phyloP scores from a whole-genome alignment of 1,140 invertebrate genomes.

The Wasmannia auropunctata region DNA sequence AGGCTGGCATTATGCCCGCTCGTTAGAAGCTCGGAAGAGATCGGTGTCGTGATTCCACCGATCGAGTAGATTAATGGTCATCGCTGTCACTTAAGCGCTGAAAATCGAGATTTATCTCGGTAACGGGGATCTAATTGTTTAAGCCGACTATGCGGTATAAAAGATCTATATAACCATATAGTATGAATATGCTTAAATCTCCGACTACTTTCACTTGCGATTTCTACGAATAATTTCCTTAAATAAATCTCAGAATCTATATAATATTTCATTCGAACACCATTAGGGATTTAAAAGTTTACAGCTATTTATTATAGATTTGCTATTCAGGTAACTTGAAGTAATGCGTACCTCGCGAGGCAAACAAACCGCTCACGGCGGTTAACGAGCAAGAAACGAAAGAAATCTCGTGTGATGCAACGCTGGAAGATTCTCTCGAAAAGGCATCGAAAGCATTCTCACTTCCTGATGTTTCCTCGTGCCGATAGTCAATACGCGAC shows the following conservation, averaged over 20 bases:
- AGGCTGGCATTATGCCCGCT: constrained; percentile 72
- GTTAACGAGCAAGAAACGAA: constrained; percentile 38
- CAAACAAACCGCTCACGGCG: neutral
- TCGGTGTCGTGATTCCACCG: constrained; percentile 72
- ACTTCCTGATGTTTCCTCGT: constrained; percentile 21
- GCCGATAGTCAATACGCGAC: constrained; percentile 4
- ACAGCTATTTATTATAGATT: constrained; percentile 10
- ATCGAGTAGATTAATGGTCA: constrained; percentile 74
- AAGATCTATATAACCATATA: neutral
- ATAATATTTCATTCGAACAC: neutral
- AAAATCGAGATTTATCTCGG: constrained; percentile 74
- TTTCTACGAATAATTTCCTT: neutral
- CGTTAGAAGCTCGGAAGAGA: constrained; percentile 69
- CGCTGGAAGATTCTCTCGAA: constrained; percentile 14
- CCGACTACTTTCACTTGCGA: neutral
- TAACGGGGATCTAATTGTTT: constrained; percentile 69
- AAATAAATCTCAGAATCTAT: neutral
- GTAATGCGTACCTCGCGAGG: neutral
- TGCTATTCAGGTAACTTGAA: neutral
- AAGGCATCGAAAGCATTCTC: constrained; percentile 12
- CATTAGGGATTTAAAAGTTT: neutral
- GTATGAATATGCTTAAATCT: neutral
- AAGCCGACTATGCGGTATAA: constrained; percentile 25
- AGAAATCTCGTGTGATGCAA: constrained; percentile 15
- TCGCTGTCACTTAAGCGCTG: constrained; percentile 72